phyloP scores from a whole-genome alignment of 2,797 vertebrate genomes.

The Lagorchestes hirsutus region DNA sequence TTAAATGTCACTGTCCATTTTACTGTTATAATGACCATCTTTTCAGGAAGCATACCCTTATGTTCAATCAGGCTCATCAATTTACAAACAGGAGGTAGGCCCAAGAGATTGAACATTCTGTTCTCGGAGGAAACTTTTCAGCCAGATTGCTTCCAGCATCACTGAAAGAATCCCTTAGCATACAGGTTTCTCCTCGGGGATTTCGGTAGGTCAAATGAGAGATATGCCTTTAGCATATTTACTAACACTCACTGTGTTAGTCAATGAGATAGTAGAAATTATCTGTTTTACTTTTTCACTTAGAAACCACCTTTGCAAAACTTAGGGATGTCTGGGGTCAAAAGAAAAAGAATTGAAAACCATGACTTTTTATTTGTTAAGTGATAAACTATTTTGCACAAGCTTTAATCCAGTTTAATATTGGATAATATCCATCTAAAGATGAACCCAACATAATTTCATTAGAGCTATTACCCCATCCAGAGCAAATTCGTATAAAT shows the following conservation, averaged over 20 bases:
- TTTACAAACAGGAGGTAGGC: not conserved
- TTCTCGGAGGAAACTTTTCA: constrained; percentile 17
- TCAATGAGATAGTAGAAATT: not conserved
- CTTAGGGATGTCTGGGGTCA: not conserved
- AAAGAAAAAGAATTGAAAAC: not conserved
- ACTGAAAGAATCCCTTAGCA: constrained; percentile 10
- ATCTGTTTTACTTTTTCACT: not conserved
- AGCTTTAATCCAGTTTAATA: not conserved
- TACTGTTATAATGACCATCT: not conserved
- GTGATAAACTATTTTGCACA: not conserved
- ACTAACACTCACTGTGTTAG: not conserved
- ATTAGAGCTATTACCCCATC: not conserved
- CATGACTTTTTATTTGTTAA: not conserved
- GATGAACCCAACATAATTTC: not conserved
- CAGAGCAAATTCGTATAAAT: not conserved
- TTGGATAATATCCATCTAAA: not conserved
- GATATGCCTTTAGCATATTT: constrained; percentile 29
- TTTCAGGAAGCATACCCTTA: not conserved
- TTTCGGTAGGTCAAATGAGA: not conserved
- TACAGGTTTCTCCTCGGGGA: constrained; percentile 22
- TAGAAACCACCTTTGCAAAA: constrained; percentile 25
- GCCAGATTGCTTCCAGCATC: constrained; percentile 28
- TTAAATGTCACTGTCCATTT: constrained; percentile 9
- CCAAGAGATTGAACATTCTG: not conserved
- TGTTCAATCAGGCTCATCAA: not conserved